Evolutionary conservation across 2,113 vertebrate species (phyloP).

Genomic region (Varanus salvator): DNA sequence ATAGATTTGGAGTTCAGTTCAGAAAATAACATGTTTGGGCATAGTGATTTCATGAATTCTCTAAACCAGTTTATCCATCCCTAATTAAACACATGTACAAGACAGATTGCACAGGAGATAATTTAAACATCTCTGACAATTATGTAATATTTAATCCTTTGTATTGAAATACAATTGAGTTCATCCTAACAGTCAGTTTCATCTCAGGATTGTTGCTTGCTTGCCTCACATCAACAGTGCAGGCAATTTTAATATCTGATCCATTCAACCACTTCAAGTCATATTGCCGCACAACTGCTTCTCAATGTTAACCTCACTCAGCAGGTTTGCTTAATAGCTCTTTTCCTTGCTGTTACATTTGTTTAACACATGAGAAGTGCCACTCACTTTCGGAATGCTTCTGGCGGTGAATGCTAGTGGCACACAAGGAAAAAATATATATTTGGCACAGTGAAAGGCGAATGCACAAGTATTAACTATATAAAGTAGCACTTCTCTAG

Average conservation of each 20-base stretch:
- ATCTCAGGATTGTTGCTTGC: slow-evolving; percentile 32
- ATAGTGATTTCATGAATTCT: slow-evolving; percentile 71
- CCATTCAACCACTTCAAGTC: neutral
- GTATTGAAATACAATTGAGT: slow-evolving; percentile 55
- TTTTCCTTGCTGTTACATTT: neutral
- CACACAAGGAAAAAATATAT: neutral
- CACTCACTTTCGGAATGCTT: neutral
- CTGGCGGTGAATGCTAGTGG: neutral
- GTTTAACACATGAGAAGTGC: neutral
- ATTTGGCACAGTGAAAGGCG: neutral
- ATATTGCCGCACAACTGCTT: neutral
- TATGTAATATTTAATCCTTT: slow-evolving; percentile 63
- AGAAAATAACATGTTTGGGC: slow-evolving; percentile 60
- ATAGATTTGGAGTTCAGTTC: slow-evolving; percentile 62
- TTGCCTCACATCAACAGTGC: neutral
- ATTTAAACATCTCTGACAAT: slow-evolving; percentile 46
- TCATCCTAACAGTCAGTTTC: slow-evolving; percentile 45
- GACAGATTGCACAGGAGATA: slow-evolving; percentile 52
- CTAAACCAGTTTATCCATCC: slow-evolving; percentile 70
- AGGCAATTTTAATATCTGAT: neutral
- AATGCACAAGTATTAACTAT: neutral
- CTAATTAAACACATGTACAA: slow-evolving; percentile 64
- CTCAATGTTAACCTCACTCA: too few relatives aligned
- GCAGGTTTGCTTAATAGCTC: neutral
- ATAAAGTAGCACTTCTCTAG: neutral